Evolutionary conservation across 2,797 vertebrate species (phyloP), one percentile per base, ranked within the genome.

Genomic region (Eulemur coronatus): DNA sequence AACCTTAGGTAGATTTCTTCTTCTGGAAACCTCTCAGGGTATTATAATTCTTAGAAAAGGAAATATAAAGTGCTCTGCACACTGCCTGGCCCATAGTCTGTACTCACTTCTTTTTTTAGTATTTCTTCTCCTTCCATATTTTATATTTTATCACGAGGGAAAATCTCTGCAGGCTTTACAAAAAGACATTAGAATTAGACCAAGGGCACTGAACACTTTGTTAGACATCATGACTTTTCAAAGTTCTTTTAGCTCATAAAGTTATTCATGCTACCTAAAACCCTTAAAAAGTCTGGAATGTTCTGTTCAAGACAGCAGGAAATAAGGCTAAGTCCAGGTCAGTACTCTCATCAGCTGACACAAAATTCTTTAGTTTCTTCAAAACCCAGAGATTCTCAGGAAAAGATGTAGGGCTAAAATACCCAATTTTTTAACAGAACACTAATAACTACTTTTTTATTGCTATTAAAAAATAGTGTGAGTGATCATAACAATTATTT

Each of bases 401-500:
- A 67, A 91, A 78, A 78, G 63, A 94, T n/a, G 12, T 35, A 50
- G 22, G 18, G 7, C 79, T 69, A 43, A 72, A 88, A 46, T 59
- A 84, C 3, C 18, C 30, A 72, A 73, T 13, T 38, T 46, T 84
- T 84, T 80, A 65, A 88, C 7, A 46, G 30, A 88, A 76, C 38
- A 91, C 10, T 88, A 89, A 50, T 26, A 92, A 81, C 50, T 12
- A 33, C 28, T 70, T 76, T 84, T 93, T 55, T 79, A 93, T 38
- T 78, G 35, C 10, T 59, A 59, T 24, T 72, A 3, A 26, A 92
- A 88, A 41, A 80, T 4, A 84, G 13, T 76, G 50, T 73, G 20
- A 55, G n/a, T 95, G 38, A 92, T 30, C 13, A 61, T 90, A 88
- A 90, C 20, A 79, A 91, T 70, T 85, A 94, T 59, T 93, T 91